Evolutionary conservation across 2,797 vertebrate species (phyloP), one percentile per base, ranked within the genome.

Genomic region (Pseudomugil tenellus): DNA sequence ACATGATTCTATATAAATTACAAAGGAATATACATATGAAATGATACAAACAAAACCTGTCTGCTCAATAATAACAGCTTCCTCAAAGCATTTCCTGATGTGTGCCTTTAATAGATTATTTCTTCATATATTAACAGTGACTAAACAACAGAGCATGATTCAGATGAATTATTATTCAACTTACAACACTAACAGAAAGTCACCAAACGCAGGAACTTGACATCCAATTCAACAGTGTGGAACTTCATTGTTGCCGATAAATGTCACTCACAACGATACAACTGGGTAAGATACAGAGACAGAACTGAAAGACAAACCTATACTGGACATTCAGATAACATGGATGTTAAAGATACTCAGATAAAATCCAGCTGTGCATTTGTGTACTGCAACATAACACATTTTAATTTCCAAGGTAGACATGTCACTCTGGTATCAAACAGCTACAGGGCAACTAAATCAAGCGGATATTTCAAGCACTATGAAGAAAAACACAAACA

Each of bases 391-490:
- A 26, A 14, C 11, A 6, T 51, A 14, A 13, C 49, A 29, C 48
- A 51, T 51, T 25, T 25, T 26, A n/a, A 29, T 29, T 29, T 29
- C 29, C 29, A 14, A 28, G 25, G 14, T 16, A 26, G 14, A 29
- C 14, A 17, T 9, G 6, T 17, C 12, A 13, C 1, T 6, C 21
- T 28, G 26, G 16, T 51, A 26, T 23, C 48, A 61, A 39, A 64
- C n/a, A 39, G 12, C 26, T 21, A 1, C n/a, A 21, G 43, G 1
- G 4, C 43, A 48, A 21, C 21, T 21, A 4, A 37, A 9, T 16
- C 53, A 41, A 43, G 31, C n/a, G 1, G 58, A 57, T 5, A 28
- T 52, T 55, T 84, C 81, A 72, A 85, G 80, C 78, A 84, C 77
- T 79, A 78, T 54, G 72, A 73, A 83, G 52, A 80, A 75, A 65